Base-by-base conservation (phyloP, 2,797 vertebrate species). In the Sciurus carolinensis region DNA sequence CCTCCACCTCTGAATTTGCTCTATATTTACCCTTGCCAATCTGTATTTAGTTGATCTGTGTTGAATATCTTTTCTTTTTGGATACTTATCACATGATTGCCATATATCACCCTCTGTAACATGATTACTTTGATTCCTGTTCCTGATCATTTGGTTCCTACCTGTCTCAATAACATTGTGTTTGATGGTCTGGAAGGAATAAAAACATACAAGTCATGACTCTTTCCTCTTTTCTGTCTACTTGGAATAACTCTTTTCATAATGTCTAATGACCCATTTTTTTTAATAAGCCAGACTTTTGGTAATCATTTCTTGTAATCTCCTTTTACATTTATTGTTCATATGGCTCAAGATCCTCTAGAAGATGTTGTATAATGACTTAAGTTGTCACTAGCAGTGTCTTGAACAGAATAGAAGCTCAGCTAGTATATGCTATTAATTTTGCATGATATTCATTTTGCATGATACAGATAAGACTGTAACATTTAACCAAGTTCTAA, bases 381-480 rank as follows among this genome's bases (percentile, higher is more conserved):
- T 81, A 83, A 67, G 24, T 14, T 87, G 15, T 80, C 47, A n/a
- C 24, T 92, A 57, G 10, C 14, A 91, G 26, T 59, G 33, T 84
- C 15, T 81, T 57, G 7, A 9, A 64, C 59, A 80, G 54, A 86
- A 81, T 67, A 80, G n/a, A 15, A 87, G 13, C 24, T 87, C 17
- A 52, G 28, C 71, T 22, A 81, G 5, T 80, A 26, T 91, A 33
- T 94, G 7, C 28, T 81, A 73, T 64, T n/a, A 64, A 44, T 89
- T 92, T 95, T 90, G 0, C 86, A 44, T 96, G n/a, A 20, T 69
- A 73, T 64, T n/a, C 69, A 44, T 89, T 92, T 95, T 90, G 0
- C 86, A 44, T 96, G n/a, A 20, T 69, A 39, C 39, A 89, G 84
- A 54, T 75, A 71, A 26, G 42, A 80, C 13, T 17, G 14, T 76